Base-by-base conservation (phyloP, 1,140 invertebrate species). In the Harlomillsia oculata region DNA sequence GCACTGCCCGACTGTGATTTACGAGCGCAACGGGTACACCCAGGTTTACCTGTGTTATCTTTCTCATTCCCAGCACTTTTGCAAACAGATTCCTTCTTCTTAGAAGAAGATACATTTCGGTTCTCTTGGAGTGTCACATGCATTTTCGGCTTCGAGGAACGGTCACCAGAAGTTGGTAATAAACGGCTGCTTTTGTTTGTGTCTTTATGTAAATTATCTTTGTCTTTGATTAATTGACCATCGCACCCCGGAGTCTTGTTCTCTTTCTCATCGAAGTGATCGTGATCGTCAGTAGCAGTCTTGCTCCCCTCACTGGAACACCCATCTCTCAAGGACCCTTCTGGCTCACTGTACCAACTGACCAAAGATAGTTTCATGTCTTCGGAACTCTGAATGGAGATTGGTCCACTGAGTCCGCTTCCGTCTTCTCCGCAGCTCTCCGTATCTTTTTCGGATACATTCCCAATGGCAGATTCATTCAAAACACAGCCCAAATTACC, bases 261-360 rank as follows among this genome's bases (percentile, higher is more conserved):
- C 46, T 64, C 62, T 32, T 64, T 64, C 44, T 64, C 62, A 34
- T 63, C 53, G 18, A 21, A 40, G 39, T 57, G 21, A 23, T 26
- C 8, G 39, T 16, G 5, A 26, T 32, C n/a, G 30, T 43, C n/a
- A 40, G 23, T 20, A 44, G 30, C 32, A 37, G 32, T 21, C 23
- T 46, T 21, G 26, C 25, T 34, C 18, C 20, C n/a, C 6, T 32
- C 25, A 40, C 21, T 52, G 14, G 37, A 8, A n/a, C 40, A 29
- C 20, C 52, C 43, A 18, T 30, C 37, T 18, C 60, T 45, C 8
- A 46, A 25, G 13, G 37, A 32, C 34, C 53, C 56, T 28, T 55
- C 62, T 14, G 62, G 62, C 23, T 64, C 62, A 0, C 43, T 50
- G 50, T 57, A 64, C 62, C 62, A 64, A 39, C 62, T 64, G 3